Evolutionary conservation across 23 tunicate genomes (phyloP), one percentile per base, ranked within the genome.

Genomic region (Halocynthia roretzi): DNA sequence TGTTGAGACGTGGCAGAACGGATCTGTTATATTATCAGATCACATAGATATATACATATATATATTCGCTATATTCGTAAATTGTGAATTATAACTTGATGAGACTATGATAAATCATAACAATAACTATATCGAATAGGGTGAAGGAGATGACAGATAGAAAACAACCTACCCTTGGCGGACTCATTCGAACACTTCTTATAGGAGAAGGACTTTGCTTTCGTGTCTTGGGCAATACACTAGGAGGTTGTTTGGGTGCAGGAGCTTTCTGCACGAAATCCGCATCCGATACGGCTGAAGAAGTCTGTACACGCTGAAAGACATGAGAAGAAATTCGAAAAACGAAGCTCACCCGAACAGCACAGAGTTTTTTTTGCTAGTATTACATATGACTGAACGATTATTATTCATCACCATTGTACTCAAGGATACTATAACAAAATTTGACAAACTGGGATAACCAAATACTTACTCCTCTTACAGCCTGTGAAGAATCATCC

Each of bases 111-210:
- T 58, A 14, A 58, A 14, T n/a, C 2, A n/a, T 31, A 31, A 31
- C 44, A 4, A 31, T 31, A 31, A 31, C 44, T 31, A 67, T 19
- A 11, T 67, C 1, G 71, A 14, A 15, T 40, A 66, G 12, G 40
- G 71, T 0, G 71, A 5, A 11, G 71, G 71, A 20, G 4, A 5
- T 11, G 71, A 49, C 71, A 21, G 71, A 23, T 49, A 10, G 44
- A 31, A 31, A 31, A 31, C 44, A 70, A 70, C 96, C 77, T 72
- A 92, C 98, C 70, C 61, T 77, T 50, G 92, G 87, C 6, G 98
- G 98, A 60, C 92, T 86, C 89, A 92, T 86, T 23, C 87, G 63
- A 22, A 92, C 98, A 55, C 91, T 85, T 80, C 98, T 65, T 51
- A 86, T 82, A 19, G 93, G 87, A 11, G 98, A 86, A 8, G 78